phyloP scores from a whole-genome alignment of 2,113 vertebrate species.

The Naja naja region DNA sequence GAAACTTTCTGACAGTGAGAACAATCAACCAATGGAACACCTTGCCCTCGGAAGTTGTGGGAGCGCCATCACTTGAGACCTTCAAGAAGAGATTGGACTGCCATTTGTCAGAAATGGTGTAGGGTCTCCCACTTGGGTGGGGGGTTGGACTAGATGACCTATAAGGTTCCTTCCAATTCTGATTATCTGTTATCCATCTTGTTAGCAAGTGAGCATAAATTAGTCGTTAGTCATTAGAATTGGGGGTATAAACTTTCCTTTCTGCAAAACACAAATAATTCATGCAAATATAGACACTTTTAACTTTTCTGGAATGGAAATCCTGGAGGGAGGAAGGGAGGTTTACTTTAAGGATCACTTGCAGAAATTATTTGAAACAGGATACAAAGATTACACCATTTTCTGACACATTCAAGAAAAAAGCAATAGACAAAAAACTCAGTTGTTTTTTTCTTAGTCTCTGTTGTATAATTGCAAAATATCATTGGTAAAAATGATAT shows the following conservation, averaged over 20 bases:
- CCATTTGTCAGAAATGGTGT: no score
- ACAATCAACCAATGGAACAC: no score
- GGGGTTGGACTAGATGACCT: no score
- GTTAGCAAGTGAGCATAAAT: no score
- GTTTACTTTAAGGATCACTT: slow-evolving; percentile 79
- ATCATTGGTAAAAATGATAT: slow-evolving; percentile 85
- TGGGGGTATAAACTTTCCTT: slow-evolving; percentile 35
- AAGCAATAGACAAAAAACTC: slow-evolving; percentile 69
- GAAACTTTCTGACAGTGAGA: no score
- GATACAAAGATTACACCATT: slow-evolving; percentile 87
- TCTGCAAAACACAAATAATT: slow-evolving; percentile 5
- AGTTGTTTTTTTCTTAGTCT: slow-evolving; percentile 76
- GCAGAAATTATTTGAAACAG: slow-evolving; percentile 82
- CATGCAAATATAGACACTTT: slow-evolving; percentile 19
- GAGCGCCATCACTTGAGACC: no score
- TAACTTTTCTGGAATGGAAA: slow-evolving; percentile 33
- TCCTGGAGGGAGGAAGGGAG: slow-evolving; percentile 73
- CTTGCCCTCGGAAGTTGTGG: no score
- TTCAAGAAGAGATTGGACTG: no score
- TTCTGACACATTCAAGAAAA: slow-evolving; percentile 81
- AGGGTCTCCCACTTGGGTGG: no score
- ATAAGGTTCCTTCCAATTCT: no score
- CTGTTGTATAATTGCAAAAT: slow-evolving; percentile 84
- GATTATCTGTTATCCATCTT: no score
- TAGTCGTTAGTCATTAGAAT: no score